phyloP scores from a whole-genome alignment of 2,888 invertebrate genomes.

The Epiblema foenella region DNA sequence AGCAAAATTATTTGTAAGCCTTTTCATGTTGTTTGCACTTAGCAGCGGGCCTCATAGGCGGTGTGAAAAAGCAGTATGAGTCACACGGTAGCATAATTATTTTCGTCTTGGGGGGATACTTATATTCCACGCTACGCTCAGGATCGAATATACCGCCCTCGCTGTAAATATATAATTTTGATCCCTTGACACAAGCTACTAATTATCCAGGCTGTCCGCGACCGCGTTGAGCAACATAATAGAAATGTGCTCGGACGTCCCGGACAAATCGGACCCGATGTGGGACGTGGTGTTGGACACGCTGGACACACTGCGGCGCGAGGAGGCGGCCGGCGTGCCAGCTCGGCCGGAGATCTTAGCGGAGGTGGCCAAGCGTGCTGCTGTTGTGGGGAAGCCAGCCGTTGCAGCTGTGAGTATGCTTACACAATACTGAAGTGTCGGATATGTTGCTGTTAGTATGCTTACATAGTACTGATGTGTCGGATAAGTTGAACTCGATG shows the following conservation, averaged over 20 bases:
- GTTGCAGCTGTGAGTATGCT: conserved; percentile 68
- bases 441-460: conserved; percentile 64
- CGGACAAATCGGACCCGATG: conserved; percentile 56
- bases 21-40: no score
- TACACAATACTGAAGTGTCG: conserved; percentile 24
- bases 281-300: conserved; percentile 65
- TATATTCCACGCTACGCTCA: no score
- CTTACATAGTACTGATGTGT: conserved; percentile 21
- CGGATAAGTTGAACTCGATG: conserved; percentile 56
- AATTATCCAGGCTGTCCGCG: conserved; percentile 72
- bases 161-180: no score
- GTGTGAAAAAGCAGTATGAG: no score
- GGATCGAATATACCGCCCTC: no score
- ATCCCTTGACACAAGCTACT: no score
- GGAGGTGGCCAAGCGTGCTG: conserved; percentile 62
- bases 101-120: no score
- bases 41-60: no score
- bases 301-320: conserved; percentile 58
- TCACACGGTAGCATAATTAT: no score
- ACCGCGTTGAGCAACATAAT: conserved; percentile 69
- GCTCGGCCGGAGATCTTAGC: conserved; percentile 58
- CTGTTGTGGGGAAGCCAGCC: conserved; percentile 60
- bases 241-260: conserved; percentile 65
- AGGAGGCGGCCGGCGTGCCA: conserved; percentile 66
- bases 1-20: no score